phyloP scores from a whole-genome alignment of 2,113 vertebrate genomes.

The Galbula dea region DNA sequence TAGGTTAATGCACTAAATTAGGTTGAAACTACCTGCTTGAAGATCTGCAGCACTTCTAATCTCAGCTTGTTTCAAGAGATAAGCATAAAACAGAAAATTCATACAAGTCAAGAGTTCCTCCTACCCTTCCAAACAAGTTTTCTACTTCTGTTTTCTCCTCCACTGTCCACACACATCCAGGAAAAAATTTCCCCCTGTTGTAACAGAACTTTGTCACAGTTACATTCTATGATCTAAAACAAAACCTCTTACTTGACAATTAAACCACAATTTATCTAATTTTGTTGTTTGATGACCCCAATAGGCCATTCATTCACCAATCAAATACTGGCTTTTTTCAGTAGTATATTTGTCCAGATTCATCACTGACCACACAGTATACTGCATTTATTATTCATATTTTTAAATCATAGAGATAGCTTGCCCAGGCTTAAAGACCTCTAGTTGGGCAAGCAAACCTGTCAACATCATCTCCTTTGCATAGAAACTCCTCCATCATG shows the following conservation, averaged over 20 bases:
- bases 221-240: not conserved
- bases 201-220: not conserved
- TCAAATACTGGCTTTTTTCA: not conserved
- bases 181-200: not conserved
- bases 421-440: not conserved
- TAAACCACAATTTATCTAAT: not conserved
- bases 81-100: not conserved
- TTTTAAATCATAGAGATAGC: not conserved
- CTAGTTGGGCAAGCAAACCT: not conserved
- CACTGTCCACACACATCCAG: not conserved
- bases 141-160: not conserved
- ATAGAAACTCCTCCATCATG: not conserved
- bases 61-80: not conserved
- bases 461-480: not conserved
- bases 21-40: not conserved
- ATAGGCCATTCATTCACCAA: not conserved
- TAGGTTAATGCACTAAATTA: not conserved
- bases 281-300: not conserved
- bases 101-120: not conserved
- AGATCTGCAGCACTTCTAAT: not conserved
- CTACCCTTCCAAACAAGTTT: not conserved
- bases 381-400: not conserved
- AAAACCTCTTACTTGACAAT: not conserved
- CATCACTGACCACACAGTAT: not conserved
- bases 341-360: not conserved